Evolutionary conservation across 2,797 vertebrate genomes (phyloP), one percentile per base, ranked within the genome.

Genomic region (Emydoidea blandingii): DNA sequence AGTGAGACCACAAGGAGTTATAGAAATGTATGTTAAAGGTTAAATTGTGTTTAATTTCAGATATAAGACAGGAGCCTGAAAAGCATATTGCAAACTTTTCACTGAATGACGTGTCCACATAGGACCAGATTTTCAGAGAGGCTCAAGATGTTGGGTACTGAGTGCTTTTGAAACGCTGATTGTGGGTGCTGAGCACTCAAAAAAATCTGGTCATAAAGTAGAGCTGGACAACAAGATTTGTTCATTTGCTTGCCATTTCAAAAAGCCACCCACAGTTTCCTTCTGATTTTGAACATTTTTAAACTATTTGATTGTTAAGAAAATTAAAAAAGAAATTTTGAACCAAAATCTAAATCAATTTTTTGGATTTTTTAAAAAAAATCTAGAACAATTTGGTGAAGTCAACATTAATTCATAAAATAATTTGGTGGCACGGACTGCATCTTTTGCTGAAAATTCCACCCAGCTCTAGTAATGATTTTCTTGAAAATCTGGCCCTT

Each of bases 401-500:
- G 65, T 37, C 9, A 37, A 68, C 10, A 27, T 12, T 56, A 57
- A 57, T 57, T 57, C 25, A 12, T n/a, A 21, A 37, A 37, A 37
- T 68, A 68, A 2, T 21, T 37, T 37, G 34, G 18, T 18, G 18
- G 37, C n/a, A 5, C 18, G 5, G 8, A 19, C n/a, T 18, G 34
- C 62, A 65, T n/a, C 18, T n/a, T 62, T 65, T 65, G 34, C 34
- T 68, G 34, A 68, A n/a, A 68, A 68, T n/a, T 68, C 62, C 34
- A 68, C 34, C 34, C 18, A 37, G n/a, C 18, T n/a, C n/a, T 68
- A 9, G 5, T 21, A 68, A 68, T 68, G n/a, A 34, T 49, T 89
- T 50, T n/a, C 81, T 91, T 89, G 37, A 78, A 91, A 95, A 10
- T 87, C 79, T 89, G 49, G 59, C 59, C 93, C 91, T 94, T 91